Evolutionary conservation across 2,888 invertebrate species (phyloP), one percentile per base, ranked within the genome.

Genomic region (Polymixis flavicincta): DNA sequence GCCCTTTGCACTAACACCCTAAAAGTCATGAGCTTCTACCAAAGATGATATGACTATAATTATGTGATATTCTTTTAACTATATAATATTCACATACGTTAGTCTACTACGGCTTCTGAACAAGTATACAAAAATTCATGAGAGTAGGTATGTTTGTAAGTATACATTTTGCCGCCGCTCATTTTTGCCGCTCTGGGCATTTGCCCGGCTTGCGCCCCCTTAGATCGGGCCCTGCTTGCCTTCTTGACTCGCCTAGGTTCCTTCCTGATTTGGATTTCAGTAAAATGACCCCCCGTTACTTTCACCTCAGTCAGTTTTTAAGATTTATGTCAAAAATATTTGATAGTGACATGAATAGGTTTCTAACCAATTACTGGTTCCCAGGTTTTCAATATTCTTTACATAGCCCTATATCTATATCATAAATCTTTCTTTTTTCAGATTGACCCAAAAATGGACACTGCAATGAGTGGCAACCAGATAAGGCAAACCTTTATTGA

Each of bases 401-500:
- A 37, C n/a, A n/a, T n/a, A n/a, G n/a, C n/a, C 52, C 8, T 42
- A 14, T 61, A 32, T 22, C 14, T 19, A n/a, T 45, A 6, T 19
- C n/a, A 55, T 37, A n/a, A 13, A n/a, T 67, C 17, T 66, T 54
- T 61, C 9, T 84, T 79, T 74, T 90, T 90, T 67, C 89, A 90
- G 90, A 74, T 78, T n/a, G 25, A n/a, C 64, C 37, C 37, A 85
- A 96, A 85, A 74, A 97, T 97, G 97, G 95, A 97, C 90, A 92
- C 93, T 76, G 93, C 95, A 82, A 96, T 97, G 97, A 97, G 97
- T 79, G 98, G 98, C 8, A 98, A 98, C 89, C 97, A 99, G 93
- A 98, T 99, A 87, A 97, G 99, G 64, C 97, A 98, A 92, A 97
- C 97, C 50, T 99, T 98, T 92, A 97, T 99, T 83, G 97, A 99